phyloP scores from a whole-genome alignment of 2,113 vertebrate genomes.

The Melanocharis versteri region DNA sequence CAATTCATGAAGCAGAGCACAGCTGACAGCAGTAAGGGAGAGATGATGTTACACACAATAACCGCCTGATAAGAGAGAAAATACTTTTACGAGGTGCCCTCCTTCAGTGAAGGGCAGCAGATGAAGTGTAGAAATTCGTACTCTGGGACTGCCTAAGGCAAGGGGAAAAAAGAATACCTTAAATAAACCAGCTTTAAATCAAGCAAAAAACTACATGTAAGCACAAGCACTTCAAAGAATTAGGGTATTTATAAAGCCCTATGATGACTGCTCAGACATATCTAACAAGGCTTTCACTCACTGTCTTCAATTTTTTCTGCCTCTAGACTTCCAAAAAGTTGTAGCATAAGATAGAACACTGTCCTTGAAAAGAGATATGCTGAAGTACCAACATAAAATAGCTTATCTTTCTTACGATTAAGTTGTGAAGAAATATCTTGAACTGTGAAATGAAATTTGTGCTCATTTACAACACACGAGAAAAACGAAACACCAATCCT shows the following conservation, averaged over 20 bases:
- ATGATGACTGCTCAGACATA: not conserved
- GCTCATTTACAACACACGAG: not conserved
- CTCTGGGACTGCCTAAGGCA: not conserved
- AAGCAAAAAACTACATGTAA: not conserved
- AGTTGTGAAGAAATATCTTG: not conserved
- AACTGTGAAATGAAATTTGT: not conserved
- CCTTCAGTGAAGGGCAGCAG: not conserved
- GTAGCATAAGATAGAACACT: not conserved
- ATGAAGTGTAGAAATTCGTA: not conserved
- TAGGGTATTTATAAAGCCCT: not conserved
- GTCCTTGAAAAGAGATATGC: not conserved
- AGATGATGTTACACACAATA: constrained; percentile 1
- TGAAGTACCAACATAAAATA: not conserved
- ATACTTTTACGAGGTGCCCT: not conserved
- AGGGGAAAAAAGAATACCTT: not conserved
- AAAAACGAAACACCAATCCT: not conserved
- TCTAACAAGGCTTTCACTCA: not conserved
- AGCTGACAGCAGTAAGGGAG: not conserved
- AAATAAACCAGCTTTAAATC: not conserved
- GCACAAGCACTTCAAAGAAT: not conserved
- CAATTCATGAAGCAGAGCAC: not conserved
- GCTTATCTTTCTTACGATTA: not conserved
- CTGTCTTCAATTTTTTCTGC: not conserved
- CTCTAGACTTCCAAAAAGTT: not conserved
- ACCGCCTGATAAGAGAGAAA: not conserved